Evolutionary conservation across 2,888 invertebrate species (phyloP), one percentile per base, ranked within the genome.

Genomic region (Mactromeris polynyma): DNA sequence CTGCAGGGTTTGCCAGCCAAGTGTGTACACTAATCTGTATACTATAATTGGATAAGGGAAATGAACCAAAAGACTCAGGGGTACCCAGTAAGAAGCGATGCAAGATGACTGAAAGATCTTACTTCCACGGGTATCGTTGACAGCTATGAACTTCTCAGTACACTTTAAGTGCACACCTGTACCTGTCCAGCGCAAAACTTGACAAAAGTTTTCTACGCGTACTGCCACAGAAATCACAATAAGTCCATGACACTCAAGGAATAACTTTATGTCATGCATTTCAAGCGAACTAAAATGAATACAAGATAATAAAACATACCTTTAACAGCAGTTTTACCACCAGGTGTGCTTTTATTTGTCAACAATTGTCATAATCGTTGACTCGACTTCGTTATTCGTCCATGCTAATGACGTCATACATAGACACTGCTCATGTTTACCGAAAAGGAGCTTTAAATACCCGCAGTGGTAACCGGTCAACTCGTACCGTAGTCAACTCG

Each of bases 351-450:
- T 33, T 73, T 73, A 73, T 73, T 73, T 36, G 73, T 36, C 73
- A 73, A 73, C 36, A 73, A 36, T 33, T 36, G 7, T 73, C 36
- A 64, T 64, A 64, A 19, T 36, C 26, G 9, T 33, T 33, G n/a
- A 4, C 33, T 17, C 26, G 6, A 19, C 1, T 33, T 33, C 73
- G 36, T 73, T 73, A 73, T 36, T 73, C 73, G 73, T 73, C 73
- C 73, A 73, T 73, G 73, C 73, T 73, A 73, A 73, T 73, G 73
- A 73, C 73, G 73, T 73, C 73, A 73, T 36, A 73, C 1, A 33
- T 3, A 17, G 17, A 36, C n/a, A n/a, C 7, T 58, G 26, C 26
- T 2, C 46, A 46, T n/a, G 36, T 73, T 33, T 33, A 73, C 73
- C 73, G 17, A 11, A 73, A 73, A 73, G 73, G 73, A 73, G 73